Conservation (phyloP, 2,113 vertebrate genomes). For the Uria aalge region DNA sequence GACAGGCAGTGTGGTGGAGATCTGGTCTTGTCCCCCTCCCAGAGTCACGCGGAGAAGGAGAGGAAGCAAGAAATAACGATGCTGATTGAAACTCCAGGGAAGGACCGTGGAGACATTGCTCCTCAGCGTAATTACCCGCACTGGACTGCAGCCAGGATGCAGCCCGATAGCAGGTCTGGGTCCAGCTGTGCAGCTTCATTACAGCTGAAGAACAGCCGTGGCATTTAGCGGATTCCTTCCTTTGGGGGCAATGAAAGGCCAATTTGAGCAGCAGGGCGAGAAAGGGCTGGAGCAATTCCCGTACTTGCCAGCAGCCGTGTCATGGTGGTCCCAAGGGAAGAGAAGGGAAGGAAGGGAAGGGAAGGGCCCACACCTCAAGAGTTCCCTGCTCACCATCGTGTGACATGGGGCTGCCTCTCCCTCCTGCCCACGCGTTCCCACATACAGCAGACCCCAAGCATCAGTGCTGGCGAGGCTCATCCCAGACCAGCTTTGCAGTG, state of each 20-base stretch:
- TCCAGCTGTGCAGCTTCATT: not conserved
- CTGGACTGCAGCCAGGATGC: not conserved
- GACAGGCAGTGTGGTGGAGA: not conserved
- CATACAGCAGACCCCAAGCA: not conserved
- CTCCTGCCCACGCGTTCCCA: not conserved
- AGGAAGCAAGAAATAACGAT: not conserved
- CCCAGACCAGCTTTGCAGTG: not conserved
- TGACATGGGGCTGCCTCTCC: not conserved
- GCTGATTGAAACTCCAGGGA: not conserved
- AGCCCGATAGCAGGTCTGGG: not conserved
- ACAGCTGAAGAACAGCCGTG: accelerated
- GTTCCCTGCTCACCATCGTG: not conserved
- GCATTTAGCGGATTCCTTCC: not conserved
- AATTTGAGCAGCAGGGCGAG: accelerated
- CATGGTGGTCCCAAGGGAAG: accelerated
- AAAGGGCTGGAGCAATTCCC: not conserved
- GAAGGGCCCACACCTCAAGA: not conserved
- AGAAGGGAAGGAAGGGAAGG: too few relatives aligned
- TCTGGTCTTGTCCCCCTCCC: not conserved
- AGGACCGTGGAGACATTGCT: not conserved
- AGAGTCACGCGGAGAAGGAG: not conserved
- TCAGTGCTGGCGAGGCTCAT: not conserved
- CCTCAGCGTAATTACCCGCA: accelerated
- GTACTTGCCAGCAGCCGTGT: accelerated
- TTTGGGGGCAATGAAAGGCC: not conserved